phyloP scores from a whole-genome alignment of 1,140 invertebrate genomes.

The Cotesia vestalis region DNA sequence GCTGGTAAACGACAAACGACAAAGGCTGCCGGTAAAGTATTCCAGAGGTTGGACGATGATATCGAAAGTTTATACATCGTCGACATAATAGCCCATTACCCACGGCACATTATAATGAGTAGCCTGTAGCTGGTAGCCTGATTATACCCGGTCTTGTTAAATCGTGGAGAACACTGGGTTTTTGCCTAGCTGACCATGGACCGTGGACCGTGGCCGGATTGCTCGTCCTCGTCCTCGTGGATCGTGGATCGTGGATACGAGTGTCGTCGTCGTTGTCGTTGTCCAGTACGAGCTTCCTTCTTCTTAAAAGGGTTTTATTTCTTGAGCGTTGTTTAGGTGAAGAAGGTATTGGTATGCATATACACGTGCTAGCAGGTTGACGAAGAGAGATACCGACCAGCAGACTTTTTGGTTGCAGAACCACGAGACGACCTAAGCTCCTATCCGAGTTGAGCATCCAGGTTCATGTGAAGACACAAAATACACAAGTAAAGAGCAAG shows the following conservation, averaged over 20 bases:
- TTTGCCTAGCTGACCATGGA: slow-evolving; percentile 24
- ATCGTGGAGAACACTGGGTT: slow-evolving; percentile 34
- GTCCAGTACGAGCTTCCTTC: background rate
- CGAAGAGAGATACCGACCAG: slow-evolving; percentile 6
- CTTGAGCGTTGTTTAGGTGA: too few relatives aligned
- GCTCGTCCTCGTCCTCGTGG: background rate
- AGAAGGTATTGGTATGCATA: too few relatives aligned
- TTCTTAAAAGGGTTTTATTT: too few relatives aligned
- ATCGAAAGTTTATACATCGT: slow-evolving; percentile 39
- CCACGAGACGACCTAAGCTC: background rate
- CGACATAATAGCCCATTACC: slow-evolving; percentile 38
- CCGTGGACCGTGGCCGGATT: background rate
- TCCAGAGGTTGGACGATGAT: slow-evolving; percentile 26
- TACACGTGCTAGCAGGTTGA: slow-evolving; percentile 1
- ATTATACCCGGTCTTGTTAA: slow-evolving; percentile 33
- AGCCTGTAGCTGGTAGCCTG: background rate
- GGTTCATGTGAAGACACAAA: slow-evolving; percentile 29
- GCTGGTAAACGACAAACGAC: background rate
- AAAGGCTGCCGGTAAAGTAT: background rate
- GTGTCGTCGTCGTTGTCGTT: too few relatives aligned
- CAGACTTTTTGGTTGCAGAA: background rate
- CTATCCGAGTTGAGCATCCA: slow-evolving; percentile 33
- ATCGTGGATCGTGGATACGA: too few relatives aligned
- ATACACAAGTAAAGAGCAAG: too few relatives aligned
- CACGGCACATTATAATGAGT: slow-evolving; percentile 38